phyloP scores from a whole-genome alignment of 2,797 vertebrate genomes.

The Tympanoctomys barrerae region DNA sequence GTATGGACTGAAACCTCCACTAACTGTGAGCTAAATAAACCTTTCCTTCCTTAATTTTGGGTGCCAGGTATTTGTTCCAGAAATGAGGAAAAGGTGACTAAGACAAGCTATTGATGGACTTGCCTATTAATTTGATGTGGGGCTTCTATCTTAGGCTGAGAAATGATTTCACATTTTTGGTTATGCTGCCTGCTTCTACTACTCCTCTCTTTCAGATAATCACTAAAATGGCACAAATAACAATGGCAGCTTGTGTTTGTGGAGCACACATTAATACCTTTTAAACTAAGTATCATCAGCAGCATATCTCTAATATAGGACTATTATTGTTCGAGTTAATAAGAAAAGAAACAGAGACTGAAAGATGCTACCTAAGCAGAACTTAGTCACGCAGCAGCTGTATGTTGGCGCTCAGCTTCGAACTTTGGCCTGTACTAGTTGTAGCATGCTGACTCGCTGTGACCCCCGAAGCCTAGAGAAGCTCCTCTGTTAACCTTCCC shows the following conservation, averaged over 20 bases:
- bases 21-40: no score
- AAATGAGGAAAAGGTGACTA: no score
- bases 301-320: not conserved
- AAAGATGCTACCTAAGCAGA: no score
- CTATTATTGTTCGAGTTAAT: not conserved
- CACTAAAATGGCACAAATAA: not conserved
- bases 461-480: not conserved
- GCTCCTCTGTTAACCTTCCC: accelerated
- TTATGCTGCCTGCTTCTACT: not conserved
- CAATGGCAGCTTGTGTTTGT: not conserved
- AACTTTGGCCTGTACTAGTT: not conserved
- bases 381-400: not conserved
- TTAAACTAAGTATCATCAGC: not conserved
- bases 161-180: not conserved
- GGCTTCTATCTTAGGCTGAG: not conserved
- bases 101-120: not conserved
- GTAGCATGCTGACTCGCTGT: no score
- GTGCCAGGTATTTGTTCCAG: no score
- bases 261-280: not conserved
- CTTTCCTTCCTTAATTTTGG: no score
- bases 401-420: not conserved
- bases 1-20: no score
- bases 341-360: not conserved
- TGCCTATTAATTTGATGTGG: not conserved
- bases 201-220: not conserved